Conservation (phyloP, 2,797 vertebrate genomes). For the Bradypodion ventrale region DNA sequence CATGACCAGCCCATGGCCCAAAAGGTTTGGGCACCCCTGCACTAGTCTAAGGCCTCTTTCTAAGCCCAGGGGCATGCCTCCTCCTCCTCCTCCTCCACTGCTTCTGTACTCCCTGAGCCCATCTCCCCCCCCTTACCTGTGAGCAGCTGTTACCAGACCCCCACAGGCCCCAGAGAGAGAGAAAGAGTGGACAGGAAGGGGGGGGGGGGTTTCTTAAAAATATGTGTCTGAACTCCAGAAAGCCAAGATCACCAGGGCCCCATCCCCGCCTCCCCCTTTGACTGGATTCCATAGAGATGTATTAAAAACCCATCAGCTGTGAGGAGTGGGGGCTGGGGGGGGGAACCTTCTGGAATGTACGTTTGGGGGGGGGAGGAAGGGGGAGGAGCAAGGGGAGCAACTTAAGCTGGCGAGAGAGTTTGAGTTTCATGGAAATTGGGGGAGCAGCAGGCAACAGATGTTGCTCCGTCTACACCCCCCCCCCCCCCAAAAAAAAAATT, state of each 20-base stretch:
- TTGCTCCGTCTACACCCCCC: not conserved
- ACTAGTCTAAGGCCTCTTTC: conserved; percentile 9
- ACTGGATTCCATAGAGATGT: not conserved
- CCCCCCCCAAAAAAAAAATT: no score
- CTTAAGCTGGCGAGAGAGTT: not conserved
- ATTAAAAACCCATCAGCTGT: conserved; percentile 5
- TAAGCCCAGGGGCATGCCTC: not conserved
- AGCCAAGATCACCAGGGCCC: conserved; percentile 6
- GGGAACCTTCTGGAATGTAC: conserved; percentile 7
- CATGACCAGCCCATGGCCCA: not conserved
- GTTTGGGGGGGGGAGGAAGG: not conserved
- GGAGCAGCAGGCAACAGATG: not conserved
- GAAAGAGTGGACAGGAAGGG: not conserved
- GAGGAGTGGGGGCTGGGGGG: not conserved
- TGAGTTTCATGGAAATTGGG: conserved; percentile 9
- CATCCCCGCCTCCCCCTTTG: conserved; percentile 3
- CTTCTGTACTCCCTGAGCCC: not conserved
- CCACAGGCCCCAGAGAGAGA: not conserved
- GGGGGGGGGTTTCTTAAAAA: not conserved
- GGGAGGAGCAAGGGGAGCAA: not conserved
- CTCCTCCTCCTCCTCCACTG: not conserved
- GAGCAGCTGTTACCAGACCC: conserved; percentile 24
- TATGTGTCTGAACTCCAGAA: not conserved
- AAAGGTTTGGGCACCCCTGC: not conserved
- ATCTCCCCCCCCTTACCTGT: not conserved